These are phyloP conservation scores for Vulpes ferrilata DNA, from an alignment of 2,113 vertebrate genomes.

Conservation along the genomic window DNA sequence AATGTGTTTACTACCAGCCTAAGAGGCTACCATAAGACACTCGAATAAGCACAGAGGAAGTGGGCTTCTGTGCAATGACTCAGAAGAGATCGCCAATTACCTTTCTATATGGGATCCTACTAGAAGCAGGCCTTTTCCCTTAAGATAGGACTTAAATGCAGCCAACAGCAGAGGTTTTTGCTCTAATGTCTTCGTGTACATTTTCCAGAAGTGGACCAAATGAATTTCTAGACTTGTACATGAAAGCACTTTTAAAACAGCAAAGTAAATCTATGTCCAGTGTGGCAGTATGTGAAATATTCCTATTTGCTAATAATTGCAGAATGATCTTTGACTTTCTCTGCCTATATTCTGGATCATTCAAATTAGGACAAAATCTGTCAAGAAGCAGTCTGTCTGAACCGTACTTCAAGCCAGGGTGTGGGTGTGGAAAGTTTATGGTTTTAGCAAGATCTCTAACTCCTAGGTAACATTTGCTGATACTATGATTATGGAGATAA, in stretches of 20 bases:
- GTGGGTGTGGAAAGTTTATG: neutral
- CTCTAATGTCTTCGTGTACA: neutral
- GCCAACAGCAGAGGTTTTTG: neutral
- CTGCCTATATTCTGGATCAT: neutral
- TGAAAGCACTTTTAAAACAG: constrained; percentile 27
- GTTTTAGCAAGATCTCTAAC: constrained; percentile 47
- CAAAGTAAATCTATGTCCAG: neutral
- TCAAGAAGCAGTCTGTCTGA: neutral
- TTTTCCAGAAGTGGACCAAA: neutral
- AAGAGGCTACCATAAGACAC: neutral
- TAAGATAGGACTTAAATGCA: neutral
- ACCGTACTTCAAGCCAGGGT: neutral
- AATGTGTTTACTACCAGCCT: neutral
- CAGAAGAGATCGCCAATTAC: neutral
- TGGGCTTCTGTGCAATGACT: neutral
- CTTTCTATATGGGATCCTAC: neutral
- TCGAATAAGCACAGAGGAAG: neutral
- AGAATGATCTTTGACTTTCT: constrained; percentile 29
- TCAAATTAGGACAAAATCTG: neutral
- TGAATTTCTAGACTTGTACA: neutral
- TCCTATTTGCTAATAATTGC: constrained; percentile 27
- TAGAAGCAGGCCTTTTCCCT: neutral
- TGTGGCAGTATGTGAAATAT: neutral
- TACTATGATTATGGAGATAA: constrained; percentile 8
- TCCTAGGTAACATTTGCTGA: constrained; percentile 51